These are phyloP conservation scores for Acanthisitta chloris DNA, from an alignment of 2,113 vertebrate genomes.

Conservation along the genomic window DNA sequence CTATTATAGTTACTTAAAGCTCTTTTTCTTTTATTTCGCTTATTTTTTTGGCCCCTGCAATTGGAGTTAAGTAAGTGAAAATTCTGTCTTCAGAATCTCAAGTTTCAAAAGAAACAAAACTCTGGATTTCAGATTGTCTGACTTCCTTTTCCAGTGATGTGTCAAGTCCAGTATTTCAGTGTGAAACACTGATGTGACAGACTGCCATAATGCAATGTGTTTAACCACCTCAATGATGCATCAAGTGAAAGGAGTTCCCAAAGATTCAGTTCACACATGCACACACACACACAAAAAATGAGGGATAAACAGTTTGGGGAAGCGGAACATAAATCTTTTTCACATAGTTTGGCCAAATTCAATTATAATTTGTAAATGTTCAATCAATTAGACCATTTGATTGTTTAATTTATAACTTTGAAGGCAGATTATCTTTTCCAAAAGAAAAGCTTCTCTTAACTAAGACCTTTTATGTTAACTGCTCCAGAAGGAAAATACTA, in stretches of 20 bases:
- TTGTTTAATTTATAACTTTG: constrained; percentile 40
- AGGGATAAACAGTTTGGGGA: constrained; percentile 24
- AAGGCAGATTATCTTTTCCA: constrained; percentile 48
- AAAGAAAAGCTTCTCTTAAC: neutral
- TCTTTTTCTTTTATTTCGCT: neutral
- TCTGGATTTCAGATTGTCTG: neutral
- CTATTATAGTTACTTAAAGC: neutral
- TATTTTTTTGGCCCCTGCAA: rapidly evolving
- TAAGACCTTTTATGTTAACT: neutral
- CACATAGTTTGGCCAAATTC: constrained; percentile 55
- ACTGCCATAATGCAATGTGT: constrained; percentile 52
- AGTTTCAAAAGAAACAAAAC: constrained; percentile 40
- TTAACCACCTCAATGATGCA: constrained; percentile 39
- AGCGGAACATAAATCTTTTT: constrained; percentile 54
- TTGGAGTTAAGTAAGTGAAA: neutral
- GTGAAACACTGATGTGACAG: constrained; percentile 61
- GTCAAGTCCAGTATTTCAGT: constrained; percentile 49
- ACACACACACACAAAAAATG: neutral
- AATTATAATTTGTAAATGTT: constrained; percentile 67
- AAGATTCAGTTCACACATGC: constrained; percentile 50
- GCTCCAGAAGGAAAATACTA: neutral
- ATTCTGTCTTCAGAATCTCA: constrained; percentile 11
- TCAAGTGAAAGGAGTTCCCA: constrained; percentile 51
- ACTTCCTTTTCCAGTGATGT: constrained; percentile 31
- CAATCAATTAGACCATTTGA: constrained; percentile 53